Evolutionary conservation across 2,797 vertebrate genomes (phyloP).

Genomic region (Cuniculus paca): DNA sequence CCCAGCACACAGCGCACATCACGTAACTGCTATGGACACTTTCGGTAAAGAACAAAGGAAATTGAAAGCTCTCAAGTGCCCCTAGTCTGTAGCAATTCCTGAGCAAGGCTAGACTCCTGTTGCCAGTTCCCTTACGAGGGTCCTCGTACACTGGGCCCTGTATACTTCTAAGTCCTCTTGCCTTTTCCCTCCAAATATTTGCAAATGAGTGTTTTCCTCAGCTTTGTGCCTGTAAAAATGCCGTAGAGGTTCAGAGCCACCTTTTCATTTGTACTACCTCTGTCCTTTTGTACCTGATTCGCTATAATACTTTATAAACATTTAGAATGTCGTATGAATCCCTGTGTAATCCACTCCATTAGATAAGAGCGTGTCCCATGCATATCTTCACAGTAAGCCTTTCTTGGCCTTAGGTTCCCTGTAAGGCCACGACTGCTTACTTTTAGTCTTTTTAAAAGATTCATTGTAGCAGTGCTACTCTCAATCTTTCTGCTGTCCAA

Average conservation of each 20-base stretch:
- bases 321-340: neutral
- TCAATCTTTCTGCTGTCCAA: neutral
- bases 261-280: neutral
- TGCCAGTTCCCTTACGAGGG: neutral
- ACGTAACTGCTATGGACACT: rapidly evolving
- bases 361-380: neutral
- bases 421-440: neutral
- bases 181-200: neutral
- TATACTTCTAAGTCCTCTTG: neutral
- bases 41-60: neutral
- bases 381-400: neutral
- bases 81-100: neutral
- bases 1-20: neutral
- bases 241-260: neutral
- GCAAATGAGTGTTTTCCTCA: neutral
- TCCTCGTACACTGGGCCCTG: neutral
- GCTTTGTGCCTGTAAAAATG: neutral
- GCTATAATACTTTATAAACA: neutral
- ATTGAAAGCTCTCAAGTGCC: neutral
- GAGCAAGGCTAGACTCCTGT: neutral
- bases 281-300: neutral
- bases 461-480: neutral
- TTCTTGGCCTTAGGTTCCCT: neutral
- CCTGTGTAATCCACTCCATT: neutral
- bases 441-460: neutral